Base-by-base conservation (phyloP, 1,140 invertebrate species). In the Eriocheir sinensis region DNA sequence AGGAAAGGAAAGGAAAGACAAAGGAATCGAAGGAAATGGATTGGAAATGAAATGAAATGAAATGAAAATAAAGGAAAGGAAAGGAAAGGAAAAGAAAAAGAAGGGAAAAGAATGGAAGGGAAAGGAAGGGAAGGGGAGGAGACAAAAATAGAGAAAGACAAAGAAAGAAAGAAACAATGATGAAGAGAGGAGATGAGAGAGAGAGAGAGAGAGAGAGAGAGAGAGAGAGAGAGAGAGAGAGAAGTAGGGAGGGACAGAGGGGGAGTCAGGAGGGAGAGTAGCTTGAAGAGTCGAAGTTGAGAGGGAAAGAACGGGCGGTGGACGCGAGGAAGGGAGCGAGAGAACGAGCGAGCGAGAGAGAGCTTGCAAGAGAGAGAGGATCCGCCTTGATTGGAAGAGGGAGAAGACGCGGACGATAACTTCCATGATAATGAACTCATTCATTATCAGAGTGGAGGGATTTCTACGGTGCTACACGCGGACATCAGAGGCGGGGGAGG, bases 141-240 rank as follows among this genome's bases (percentile, higher is more conserved):
- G n/a, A n/a, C n/a, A n/a, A n/a, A n/a, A n/a, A n/a, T n/a, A 53
- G n/a, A 48, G 44, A 48, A 15, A 60, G 53, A 60, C 9, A 60
- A 21, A 60, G 53, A 60, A 21, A 60, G 53, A 60, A 21, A 60
- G 53, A 60, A 21, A 60, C 9, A 60, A 21, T 21, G 53, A 60
- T 9, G 27, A 21, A 60, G 53, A 60, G 53, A 72, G 60, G n/a
- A n/a, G n/a, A n/a, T n/a, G 60, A 72, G 60, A 72, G 60, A 72
- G 60, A 72, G 60, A 72, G 60, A 72, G 60, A 72, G 60, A 72
- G 60, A 72, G 60, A 72, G 60, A 72, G 60, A 72, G 60, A 72
- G 60, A 72, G 60, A 72, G 60, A 72, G 60, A 72, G 60, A 72
- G 60, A 72, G 60, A 72, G 60, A 72, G 60, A 3, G 21, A 1